Conservation (phyloP, 2,113 vertebrate species). For the Micronisus gabar region DNA sequence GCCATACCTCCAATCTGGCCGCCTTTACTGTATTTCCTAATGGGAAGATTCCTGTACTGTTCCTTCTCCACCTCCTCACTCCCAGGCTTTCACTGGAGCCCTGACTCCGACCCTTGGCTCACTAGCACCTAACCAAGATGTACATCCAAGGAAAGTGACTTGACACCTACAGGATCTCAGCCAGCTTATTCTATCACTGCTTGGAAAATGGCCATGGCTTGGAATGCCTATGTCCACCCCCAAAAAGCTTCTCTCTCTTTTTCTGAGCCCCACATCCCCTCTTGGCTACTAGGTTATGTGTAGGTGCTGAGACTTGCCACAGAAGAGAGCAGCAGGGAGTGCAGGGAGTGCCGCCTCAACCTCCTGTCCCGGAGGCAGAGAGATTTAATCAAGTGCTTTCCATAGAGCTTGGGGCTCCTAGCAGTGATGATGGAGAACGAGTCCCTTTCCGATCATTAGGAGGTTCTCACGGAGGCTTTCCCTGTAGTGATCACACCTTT, state of each 20-base stretch:
- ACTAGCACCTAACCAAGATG: not conserved
- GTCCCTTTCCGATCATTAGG: not conserved
- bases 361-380: not conserved
- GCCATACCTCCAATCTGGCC: not conserved
- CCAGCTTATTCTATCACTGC: not conserved
- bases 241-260: not conserved
- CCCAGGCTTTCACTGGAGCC: not conserved
- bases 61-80: not conserved
- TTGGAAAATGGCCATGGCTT: not conserved
- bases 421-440: not conserved
- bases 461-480: not conserved
- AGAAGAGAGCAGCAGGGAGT: not conserved
- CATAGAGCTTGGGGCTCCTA: not conserved
- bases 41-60: not conserved
- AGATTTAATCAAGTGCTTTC: not conserved
- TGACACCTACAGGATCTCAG: not conserved
- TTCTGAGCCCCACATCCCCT: not conserved
- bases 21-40: not conserved
- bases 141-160: not conserved
- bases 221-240: not conserved
- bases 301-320: not conserved
- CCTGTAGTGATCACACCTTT: not conserved
- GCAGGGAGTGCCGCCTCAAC: not conserved
- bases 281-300: not conserved
- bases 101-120: not conserved